Conservation (phyloP, 2,888 invertebrate species). For the Lissonota sp. region DNA sequence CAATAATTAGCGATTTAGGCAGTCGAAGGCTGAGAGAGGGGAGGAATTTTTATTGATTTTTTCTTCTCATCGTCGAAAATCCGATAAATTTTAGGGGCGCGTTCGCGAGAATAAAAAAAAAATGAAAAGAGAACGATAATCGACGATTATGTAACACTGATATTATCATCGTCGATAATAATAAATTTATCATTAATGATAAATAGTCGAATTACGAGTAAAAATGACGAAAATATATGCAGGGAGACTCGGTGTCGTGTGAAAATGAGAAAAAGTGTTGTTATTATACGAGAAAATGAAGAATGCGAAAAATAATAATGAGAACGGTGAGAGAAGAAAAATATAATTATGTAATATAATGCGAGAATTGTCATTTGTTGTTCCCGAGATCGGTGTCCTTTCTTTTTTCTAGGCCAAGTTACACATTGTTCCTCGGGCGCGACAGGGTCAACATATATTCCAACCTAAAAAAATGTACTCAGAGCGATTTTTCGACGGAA, state of each 20-base stretch:
- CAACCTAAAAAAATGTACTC: not conserved
- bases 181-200: slow-evolving; percentile 26
- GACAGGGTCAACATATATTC: not conserved
- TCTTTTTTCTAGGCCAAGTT: not conserved
- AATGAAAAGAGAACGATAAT: not conserved
- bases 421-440: slow-evolving; percentile 1
- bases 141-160: not conserved
- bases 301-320: not conserved
- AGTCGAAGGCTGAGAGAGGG: too few species aligned
- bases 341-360: slow-evolving; percentile 50
- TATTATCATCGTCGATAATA: not conserved
- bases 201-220: too few species aligned
- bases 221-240: slow-evolving; percentile 38
- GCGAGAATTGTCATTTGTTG: slow-evolving; percentile 31
- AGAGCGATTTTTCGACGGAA: not conserved
- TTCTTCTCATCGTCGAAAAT: not conserved
- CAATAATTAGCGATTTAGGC: slow-evolving; percentile 68
- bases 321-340: slow-evolving; percentile 19
- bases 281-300: slow-evolving; percentile 18
- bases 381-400: slow-evolving; percentile 29
- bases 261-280: slow-evolving; percentile 30
- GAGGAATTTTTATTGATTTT: slow-evolving; percentile 1
- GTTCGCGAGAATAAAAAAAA: not conserved
- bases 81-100: not conserved
- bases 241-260: slow-evolving; percentile 44